Evolutionary conservation across 2,113 vertebrate genomes (phyloP), one percentile per base, ranked within the genome.

Genomic region (Entelurus aequoreus): DNA sequence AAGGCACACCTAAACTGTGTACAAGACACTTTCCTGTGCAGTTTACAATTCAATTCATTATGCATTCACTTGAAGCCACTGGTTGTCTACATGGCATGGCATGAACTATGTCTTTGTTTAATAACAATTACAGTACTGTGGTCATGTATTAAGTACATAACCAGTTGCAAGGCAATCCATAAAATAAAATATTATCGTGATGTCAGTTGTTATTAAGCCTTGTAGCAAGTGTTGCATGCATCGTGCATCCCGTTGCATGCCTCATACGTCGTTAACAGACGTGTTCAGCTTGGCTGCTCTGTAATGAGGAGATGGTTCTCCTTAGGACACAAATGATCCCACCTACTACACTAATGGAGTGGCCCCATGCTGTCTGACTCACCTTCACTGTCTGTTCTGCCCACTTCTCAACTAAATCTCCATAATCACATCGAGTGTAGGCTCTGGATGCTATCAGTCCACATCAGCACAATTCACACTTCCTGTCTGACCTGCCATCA

Each of bases 401-500:
- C 38, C 46, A 12, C 21, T 13, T 47, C 36, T 61, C 35, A 19
- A 61, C 50, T 65, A 37, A 62, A 66, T 80, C 68, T 75, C 66
- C 78, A 82, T 79, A 79, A 77, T 76, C 65, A 63, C 61, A 59
- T 70, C 52, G 55, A 56, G 12, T 16, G 21, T 21, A 49, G 57
- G 63, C 51, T 65, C 12, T 54, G 11, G 56, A 68, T 60, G 71
- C 74, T 71, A 52, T 78, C 68, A 60, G 53, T 64, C 52, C 70
- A 54, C 78, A 57, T n/a, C 48, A 62, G 13, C 44, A 2, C 48
- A 36, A 16, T 58, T 74, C 60, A 62, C 61, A 57, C 35, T 66
- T 82, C 64, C 37, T 55, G 16, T 71, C 59, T 76, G 73, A 81
- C 76, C 81, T 65, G 51, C 19, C 74, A 69, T 67, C 66, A 60